Evolutionary conservation across 2,888 invertebrate species (phyloP).

Genomic region (Aporophyla lueneburgensis): DNA sequence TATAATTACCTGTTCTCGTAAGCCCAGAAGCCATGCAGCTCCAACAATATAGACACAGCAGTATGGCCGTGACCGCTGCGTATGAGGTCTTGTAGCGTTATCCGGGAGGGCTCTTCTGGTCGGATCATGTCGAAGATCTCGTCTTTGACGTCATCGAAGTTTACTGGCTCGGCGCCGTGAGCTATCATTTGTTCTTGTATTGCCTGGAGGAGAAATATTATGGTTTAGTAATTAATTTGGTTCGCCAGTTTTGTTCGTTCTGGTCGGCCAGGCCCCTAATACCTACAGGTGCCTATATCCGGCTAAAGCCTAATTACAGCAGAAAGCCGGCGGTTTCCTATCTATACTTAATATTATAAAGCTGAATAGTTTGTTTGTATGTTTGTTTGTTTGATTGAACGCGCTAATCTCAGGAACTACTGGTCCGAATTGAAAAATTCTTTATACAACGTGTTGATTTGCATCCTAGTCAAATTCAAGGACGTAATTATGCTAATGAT

Average conservation of each 20-base stretch:
- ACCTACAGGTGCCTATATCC: not conserved
- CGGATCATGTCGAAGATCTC: constrained; percentile 99
- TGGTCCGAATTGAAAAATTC: too few relatives aligned
- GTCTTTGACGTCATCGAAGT: constrained; percentile 98
- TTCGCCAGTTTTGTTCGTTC: too few relatives aligned
- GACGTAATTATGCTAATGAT: too few relatives aligned
- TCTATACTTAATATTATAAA: too few relatives aligned
- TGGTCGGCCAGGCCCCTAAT: too few relatives aligned
- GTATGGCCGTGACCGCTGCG: constrained; percentile 97
- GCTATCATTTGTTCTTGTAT: constrained; percentile 97
- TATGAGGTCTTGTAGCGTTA: constrained; percentile 96
- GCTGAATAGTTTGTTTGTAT: too few relatives aligned
- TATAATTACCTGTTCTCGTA: constrained; percentile 94
- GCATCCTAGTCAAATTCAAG: too few relatives aligned
- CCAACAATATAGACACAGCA: constrained; percentile 97
- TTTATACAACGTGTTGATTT: too few relatives aligned
- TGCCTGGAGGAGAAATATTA: constrained; percentile 89
- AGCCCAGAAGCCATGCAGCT: constrained; percentile 99
- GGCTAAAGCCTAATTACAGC: not conserved
- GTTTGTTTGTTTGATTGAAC: too few relatives aligned
- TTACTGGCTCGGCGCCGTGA: constrained; percentile 97
- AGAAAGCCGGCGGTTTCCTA: too few relatives aligned
- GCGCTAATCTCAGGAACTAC: too few relatives aligned
- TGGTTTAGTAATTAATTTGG: too few relatives aligned
- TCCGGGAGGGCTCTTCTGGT: constrained; percentile 95